Conservation (phyloP, 2,113 vertebrate species). For the Gallinago media region DNA sequence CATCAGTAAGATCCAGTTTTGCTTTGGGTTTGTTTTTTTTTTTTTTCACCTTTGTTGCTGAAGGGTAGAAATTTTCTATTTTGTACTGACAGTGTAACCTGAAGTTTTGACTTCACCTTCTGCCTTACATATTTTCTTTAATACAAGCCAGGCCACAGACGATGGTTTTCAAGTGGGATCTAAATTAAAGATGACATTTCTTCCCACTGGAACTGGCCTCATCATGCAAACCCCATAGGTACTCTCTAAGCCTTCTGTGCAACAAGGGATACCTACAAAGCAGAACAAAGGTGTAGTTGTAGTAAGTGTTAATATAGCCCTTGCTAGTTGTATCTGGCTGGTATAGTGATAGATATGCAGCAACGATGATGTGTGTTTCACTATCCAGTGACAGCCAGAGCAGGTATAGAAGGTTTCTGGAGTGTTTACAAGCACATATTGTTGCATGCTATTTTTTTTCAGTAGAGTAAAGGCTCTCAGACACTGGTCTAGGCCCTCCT, state of each 20-base stretch:
- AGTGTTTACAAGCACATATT: rapidly evolving
- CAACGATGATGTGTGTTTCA: not conserved
- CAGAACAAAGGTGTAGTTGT: not conserved
- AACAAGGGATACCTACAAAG: not conserved
- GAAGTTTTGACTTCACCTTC: not conserved
- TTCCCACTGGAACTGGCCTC: not conserved
- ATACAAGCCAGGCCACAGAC: not conserved
- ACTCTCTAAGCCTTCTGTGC: not conserved
- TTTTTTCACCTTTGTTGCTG: not conserved
- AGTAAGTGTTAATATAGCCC: not conserved
- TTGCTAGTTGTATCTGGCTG: not conserved
- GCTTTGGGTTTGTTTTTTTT: not conserved
- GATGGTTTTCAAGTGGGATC: not conserved
- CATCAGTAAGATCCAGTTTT: not conserved
- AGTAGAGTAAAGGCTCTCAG: not conserved
- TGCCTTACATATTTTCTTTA: not conserved
- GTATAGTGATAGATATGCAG: not conserved
- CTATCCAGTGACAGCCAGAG: not conserved
- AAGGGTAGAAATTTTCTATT: not conserved
- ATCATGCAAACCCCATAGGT: not conserved
- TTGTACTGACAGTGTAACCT: not conserved
- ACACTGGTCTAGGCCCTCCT: not conserved
- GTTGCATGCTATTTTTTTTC: not conserved
- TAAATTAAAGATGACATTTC: not conserved
- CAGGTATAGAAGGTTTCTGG: not conserved